phyloP scores from a whole-genome alignment of 2,113 vertebrate species.

The Chascanopsetta lugubris region DNA sequence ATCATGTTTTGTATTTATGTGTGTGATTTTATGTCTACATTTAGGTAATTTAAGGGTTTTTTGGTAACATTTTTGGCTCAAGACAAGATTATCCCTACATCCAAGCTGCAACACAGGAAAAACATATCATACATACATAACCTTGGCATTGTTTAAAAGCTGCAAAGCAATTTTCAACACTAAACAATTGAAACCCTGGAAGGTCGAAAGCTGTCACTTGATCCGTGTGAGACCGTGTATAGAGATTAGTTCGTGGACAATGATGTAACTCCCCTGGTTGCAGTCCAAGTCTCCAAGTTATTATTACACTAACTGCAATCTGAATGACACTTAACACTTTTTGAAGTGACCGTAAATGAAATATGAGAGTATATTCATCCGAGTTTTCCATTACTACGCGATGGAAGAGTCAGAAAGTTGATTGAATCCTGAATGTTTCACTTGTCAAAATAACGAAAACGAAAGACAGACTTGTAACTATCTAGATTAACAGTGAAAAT shows the following conservation, averaged over 20 bases:
- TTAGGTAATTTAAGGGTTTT: conserved; percentile 9
- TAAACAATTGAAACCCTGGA: conserved; percentile 14
- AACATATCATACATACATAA: too few relatives aligned
- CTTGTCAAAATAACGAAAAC: conserved; percentile 28
- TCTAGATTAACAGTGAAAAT: conserved; percentile 29
- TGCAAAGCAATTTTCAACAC: not conserved
- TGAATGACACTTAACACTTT: not conserved
- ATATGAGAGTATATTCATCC: not conserved
- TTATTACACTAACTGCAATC: not conserved
- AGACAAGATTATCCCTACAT: not conserved
- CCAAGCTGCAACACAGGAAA: not conserved
- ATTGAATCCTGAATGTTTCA: conserved; percentile 17
- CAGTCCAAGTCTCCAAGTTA: not conserved
- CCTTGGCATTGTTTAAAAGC: conserved; percentile 1
- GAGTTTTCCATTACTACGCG: not conserved
- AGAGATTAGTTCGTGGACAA: not conserved
- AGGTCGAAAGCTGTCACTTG: not conserved
- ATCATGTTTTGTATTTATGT: not conserved
- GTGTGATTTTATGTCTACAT: not conserved
- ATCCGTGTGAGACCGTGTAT: conserved; percentile 10
- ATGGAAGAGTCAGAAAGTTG: not conserved
- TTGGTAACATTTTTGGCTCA: conserved; percentile 15
- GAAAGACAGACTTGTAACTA: conserved; percentile 14
- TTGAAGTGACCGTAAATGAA: not conserved
- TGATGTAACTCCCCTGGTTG: not conserved